Evolutionary conservation across 2,113 vertebrate species (phyloP).

Genomic region (Martes martes): DNA sequence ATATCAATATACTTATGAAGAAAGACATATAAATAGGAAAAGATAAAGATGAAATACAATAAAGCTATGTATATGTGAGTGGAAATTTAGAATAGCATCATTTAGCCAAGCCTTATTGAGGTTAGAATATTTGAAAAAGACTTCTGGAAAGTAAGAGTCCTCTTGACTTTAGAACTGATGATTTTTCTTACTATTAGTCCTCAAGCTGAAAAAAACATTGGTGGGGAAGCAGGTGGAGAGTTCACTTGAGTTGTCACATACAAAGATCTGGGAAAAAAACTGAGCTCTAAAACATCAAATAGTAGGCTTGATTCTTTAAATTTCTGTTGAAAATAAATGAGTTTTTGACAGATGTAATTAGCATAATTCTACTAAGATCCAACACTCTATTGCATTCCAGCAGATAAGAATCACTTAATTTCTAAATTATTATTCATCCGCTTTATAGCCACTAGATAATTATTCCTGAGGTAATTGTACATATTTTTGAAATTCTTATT

Average conservation of each 20-base stretch:
- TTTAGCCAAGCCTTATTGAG: not conserved
- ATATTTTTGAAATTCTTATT: not conserved
- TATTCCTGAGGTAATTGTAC: not conserved
- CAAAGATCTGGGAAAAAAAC: not conserved
- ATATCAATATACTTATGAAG: not conserved
- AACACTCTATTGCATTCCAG: not conserved
- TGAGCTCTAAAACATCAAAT: not conserved
- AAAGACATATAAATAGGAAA: not conserved
- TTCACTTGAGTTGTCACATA: not conserved
- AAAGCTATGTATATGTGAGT: not conserved
- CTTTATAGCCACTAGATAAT: not conserved
- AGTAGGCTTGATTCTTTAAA: not conserved
- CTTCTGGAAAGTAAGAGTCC: not conserved
- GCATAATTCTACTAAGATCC: not conserved
- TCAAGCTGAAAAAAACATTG: not conserved
- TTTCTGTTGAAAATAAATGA: not conserved
- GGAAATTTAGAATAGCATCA: not conserved
- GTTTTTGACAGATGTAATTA: not conserved
- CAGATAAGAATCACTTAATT: not conserved
- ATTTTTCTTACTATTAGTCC: not conserved
- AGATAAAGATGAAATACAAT: not conserved
- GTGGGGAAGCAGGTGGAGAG: not conserved
- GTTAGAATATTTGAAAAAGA: not conserved
- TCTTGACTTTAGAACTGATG: not conserved
- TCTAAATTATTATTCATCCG: not conserved